Percentiles rank a stretch among this genome's conserved stretches.
Evolutionary conservation across 2,888 invertebrate genomes (phyloP).

Genomic region (Tyria jacobaeae): DNA sequence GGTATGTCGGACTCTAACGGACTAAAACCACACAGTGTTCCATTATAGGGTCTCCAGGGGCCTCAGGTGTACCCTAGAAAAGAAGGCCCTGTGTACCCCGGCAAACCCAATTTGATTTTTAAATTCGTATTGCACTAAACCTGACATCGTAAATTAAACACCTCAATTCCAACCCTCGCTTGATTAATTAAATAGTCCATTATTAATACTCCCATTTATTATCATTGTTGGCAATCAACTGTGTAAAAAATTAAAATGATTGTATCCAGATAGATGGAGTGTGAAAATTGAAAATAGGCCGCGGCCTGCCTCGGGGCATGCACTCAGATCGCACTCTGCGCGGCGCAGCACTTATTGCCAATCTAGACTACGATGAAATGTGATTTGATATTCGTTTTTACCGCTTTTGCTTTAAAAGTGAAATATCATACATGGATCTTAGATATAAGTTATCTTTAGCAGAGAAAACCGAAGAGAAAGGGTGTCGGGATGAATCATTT

Average conservation of each 20-base stretch:
- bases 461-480: background rate
- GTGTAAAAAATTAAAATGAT: constrained; percentile 29
- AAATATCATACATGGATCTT: background rate
- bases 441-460: background rate
- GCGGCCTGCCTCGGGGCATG: constrained; percentile 26
- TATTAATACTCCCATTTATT: constrained; percentile 5
- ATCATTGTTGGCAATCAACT: constrained; percentile 15
- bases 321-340: constrained; percentile 20
- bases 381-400: constrained; percentile 21
- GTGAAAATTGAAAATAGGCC: constrained; percentile 33
- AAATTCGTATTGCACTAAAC: background rate
- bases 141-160: background rate
- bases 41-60: no score
- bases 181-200: background rate
- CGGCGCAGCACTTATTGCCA: constrained; percentile 31
- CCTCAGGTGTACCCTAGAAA: no score
- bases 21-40: no score
- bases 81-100: no score
- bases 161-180: background rate
- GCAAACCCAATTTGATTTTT: background rate
- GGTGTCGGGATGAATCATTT: no score
- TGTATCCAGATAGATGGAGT: constrained; percentile 17
- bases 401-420: background rate
- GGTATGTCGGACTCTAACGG: no score
- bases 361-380: constrained; percentile 24